Base-by-base conservation (phyloP, 1,140 invertebrate genomes). In the Melitaea cinxia region DNA sequence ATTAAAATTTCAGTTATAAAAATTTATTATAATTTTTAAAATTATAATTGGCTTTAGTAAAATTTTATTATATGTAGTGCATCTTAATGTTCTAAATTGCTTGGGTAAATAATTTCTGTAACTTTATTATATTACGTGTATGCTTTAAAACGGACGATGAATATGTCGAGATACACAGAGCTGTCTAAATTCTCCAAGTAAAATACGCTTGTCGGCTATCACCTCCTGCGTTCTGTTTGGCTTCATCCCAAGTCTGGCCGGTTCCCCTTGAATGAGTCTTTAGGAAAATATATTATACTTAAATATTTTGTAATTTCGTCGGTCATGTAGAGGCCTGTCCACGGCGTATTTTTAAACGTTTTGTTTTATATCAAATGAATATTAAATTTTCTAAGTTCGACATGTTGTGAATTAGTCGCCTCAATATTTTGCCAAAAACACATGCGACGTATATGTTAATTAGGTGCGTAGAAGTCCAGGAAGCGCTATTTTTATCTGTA, bases 191-290 rank as follows among this genome's bases (percentile, higher is more conserved):
- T 45, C 56, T 52, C 45, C 45, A 37, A 28, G 42, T 67, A 23
- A 58, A 35, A 58, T 65, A 59, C 45, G 57, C 59, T 47, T 23
- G 39, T 59, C 37, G 45, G 24, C 28, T 52, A 15, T 35, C n/a
- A n/a, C n/a, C 58, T 71, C 45, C 68, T 68, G 58, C 69, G 60
- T 75, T 73, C 69, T 67, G 72, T 72, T 84, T 85, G 84, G 82
- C 82, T 58, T 7, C 12, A 50, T 28, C 66, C 83, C 78, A 85
- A 88, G 71, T 77, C 70, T 73, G 68, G 50, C 54, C 66, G 55
- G 63, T 54, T 82, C 69, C 77, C 73, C 65, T 79, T 72, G 73
- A 70, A 78, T 74, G 74, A 77, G 76, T 70, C 70, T 69, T 64
- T 19, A 59, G 69, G 60, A 64, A 73, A 76, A 77, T 72, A 73